Evolutionary conservation across 2,797 vertebrate genomes (phyloP).

Genomic region (Rhynchotus rufescens): DNA sequence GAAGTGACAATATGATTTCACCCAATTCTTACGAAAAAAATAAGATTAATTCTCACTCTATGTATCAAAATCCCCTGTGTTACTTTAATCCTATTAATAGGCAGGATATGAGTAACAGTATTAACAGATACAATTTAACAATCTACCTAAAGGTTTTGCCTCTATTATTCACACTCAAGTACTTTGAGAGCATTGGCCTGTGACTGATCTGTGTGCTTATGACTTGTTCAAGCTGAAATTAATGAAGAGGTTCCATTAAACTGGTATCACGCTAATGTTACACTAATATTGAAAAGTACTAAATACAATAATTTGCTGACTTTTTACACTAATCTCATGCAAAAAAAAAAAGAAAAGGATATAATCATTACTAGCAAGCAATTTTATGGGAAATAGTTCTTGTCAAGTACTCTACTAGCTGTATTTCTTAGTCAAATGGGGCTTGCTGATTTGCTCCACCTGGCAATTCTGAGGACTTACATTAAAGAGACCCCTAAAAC

Average conservation of each 20-base stretch:
- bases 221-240: neutral
- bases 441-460: neutral
- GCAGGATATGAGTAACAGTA: neutral
- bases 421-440: neutral
- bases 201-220: neutral
- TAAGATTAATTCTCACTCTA: neutral
- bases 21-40: neutral
- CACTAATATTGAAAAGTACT: neutral
- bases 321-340: neutral
- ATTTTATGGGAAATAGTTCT: neutral
- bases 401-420: neutral
- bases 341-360: neutral
- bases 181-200: neutral
- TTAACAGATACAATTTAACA: neutral
- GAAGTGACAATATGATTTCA: neutral
- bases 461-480: neutral
- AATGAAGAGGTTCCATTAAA: neutral
- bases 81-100: neutral
- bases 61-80: neutral
- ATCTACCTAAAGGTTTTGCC: neutral
- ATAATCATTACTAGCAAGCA: neutral
- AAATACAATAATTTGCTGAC: neutral
- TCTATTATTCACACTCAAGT: neutral
- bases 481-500: neutral
- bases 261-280: neutral